Evolutionary conservation across 2,113 vertebrate species (phyloP).

Genomic region (Mormyrus lacerda): DNA sequence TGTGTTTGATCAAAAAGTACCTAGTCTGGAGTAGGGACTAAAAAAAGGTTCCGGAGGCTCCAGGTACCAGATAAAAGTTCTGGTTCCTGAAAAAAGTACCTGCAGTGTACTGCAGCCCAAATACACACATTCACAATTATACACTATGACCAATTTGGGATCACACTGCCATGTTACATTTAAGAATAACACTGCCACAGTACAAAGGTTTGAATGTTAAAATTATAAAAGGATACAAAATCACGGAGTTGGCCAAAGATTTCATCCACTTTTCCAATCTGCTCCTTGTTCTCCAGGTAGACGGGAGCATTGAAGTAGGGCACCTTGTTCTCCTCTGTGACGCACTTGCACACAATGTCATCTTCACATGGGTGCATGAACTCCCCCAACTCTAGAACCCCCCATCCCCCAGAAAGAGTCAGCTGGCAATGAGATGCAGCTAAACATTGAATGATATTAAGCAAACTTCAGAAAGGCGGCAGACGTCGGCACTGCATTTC

Average conservation of each 20-base stretch:
- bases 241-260: constrained; percentile 94
- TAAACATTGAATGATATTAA: neutral
- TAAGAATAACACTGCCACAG: neutral
- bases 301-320: constrained; percentile 97
- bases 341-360: constrained; percentile 88
- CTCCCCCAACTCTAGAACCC: constrained; percentile 75
- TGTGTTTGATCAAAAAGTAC: neutral
- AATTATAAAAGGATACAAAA: constrained; percentile 85
- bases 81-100: neutral
- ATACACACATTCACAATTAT: neutral
- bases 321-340: constrained; percentile 88
- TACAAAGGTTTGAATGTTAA: neutral
- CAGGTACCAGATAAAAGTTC: neutral
- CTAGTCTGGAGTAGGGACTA: neutral
- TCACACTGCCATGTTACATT: neutral
- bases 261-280: constrained; percentile 97
- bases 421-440: neutral
- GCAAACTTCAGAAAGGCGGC: neutral
- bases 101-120: neutral
- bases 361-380: constrained; percentile 97
- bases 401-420: neutral
- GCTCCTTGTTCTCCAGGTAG: constrained; percentile 96
- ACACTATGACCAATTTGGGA: neutral
- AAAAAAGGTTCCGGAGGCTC: neutral
- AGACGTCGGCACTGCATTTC: neutral